These are phyloP conservation scores for Gymnodraco acuticeps DNA, from an alignment of 2,797 vertebrate genomes.

Conservation along the genomic window DNA sequence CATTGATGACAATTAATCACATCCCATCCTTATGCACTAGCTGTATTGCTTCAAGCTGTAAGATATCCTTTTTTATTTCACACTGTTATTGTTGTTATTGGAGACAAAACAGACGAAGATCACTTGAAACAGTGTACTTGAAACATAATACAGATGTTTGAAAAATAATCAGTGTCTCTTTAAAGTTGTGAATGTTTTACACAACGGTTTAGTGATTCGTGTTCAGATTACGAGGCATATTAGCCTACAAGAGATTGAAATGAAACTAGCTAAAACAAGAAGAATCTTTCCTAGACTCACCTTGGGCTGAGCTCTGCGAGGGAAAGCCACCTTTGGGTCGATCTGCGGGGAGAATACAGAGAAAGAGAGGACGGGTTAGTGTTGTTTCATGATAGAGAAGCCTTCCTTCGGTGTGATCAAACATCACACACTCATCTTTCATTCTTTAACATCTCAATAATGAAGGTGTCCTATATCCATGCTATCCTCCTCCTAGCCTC, in stretches of 20 bases:
- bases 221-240: conserved; percentile 68
- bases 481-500: conserved; percentile 3
- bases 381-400: conserved; percentile 11
- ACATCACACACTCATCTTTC: conserved; percentile 34
- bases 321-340: conserved; percentile 98
- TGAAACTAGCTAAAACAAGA: conserved; percentile 9
- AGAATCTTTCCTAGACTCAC: conserved; percentile 82
- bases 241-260: conserved; percentile 53
- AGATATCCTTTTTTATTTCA: conserved; percentile 1
- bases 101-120: conserved; percentile 3
- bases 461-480: conserved; percentile 23
- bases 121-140: background rate
- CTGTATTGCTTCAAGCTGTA: background rate
- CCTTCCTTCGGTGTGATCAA: conserved; percentile 6
- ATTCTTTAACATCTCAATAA: conserved; percentile 5
- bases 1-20: no score
- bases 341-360: conserved; percentile 87
- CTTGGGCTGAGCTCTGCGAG: conserved; percentile 98
- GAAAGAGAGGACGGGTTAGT: conserved; percentile 61
- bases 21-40: background rate
- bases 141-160: conserved; percentile 35
- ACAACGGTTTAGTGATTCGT: conserved; percentile 47
- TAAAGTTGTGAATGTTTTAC: conserved; percentile 49
- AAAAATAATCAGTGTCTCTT: conserved; percentile 26
- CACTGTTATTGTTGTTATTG: background rate